Conservation (phyloP, 2,113 vertebrate genomes). For the Tretioscincus oriximinensis region DNA sequence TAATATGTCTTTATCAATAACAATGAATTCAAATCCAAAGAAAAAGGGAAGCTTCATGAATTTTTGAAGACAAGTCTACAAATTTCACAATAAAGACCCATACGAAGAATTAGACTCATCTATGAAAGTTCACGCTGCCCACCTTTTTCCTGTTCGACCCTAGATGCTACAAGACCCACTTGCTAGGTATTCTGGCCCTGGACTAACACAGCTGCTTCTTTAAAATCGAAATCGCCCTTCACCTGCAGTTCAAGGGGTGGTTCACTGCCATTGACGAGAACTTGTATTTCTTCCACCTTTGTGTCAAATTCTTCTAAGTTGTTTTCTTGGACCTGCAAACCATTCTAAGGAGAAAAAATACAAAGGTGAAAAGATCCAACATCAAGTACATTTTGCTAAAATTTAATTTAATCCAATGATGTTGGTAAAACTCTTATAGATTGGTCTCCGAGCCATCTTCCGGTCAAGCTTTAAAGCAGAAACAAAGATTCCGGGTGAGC, state of each 20-base stretch:
- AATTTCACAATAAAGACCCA: too few species aligned
- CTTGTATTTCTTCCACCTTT: conserved; percentile 84
- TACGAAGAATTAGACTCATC: too few species aligned
- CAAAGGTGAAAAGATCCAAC: neutral
- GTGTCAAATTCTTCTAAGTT: conserved; percentile 81
- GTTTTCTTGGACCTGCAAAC: conserved; percentile 80
- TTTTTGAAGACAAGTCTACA: too few species aligned
- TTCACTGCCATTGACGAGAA: conserved; percentile 86
- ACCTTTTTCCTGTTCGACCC: too few species aligned
- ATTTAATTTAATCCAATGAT: neutral
- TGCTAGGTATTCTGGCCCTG: too few species aligned
- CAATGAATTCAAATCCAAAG: neutral
- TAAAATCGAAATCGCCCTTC: neutral
- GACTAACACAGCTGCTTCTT: too few species aligned
- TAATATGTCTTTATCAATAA: neutral
- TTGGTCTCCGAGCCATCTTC: too few species aligned
- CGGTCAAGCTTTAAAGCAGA: too few species aligned
- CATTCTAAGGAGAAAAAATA: conserved; percentile 71
- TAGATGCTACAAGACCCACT: too few species aligned
- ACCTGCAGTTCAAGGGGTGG: conserved; percentile 92
- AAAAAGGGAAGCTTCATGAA: too few species aligned
- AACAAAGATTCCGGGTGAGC: too few species aligned
- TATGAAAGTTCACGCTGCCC: too few species aligned
- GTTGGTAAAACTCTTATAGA: neutral
- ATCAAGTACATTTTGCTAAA: neutral